Evolutionary conservation across 2,113 vertebrate species (phyloP).

Genomic region (Tenrec ecaudatus): DNA sequence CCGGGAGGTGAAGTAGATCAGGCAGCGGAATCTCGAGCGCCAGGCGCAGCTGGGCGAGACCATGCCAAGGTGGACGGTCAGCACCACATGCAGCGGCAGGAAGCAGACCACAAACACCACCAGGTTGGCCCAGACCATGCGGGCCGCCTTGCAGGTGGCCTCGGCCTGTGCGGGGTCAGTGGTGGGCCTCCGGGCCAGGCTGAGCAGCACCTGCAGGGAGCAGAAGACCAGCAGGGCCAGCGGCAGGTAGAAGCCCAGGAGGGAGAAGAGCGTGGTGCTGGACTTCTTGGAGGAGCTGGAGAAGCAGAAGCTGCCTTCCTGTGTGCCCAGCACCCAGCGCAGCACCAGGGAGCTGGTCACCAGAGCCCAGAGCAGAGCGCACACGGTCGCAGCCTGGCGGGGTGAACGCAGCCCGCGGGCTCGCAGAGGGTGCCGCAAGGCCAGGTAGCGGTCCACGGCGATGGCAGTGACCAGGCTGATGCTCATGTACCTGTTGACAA

Average conservation of each 20-base stretch:
- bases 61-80: constrained; percentile 19
- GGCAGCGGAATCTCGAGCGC: accelerated
- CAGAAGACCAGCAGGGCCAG: constrained; percentile 85
- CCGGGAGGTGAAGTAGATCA: constrained; percentile 23
- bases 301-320: constrained; percentile 64
- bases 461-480: constrained; percentile 85
- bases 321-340: constrained; percentile 18
- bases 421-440: constrained; percentile 86
- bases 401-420: constrained; percentile 84
- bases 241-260: constrained; percentile 82
- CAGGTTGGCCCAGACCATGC: constrained; percentile 87
- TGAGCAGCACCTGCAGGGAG: constrained; percentile 81
- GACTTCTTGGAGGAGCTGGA: accelerated
- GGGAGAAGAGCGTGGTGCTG: accelerated
- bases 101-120: constrained; percentile 86
- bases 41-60: background rate
- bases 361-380: constrained; percentile 81
- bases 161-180: background rate
- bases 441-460: constrained; percentile 87
- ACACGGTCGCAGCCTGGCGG: constrained; percentile 77
- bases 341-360: constrained; percentile 1
- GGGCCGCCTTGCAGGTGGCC: constrained; percentile 75
- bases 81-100: constrained; percentile 80
- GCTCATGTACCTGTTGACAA: constrained; percentile 88
- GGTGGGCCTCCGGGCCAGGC: constrained; percentile 77